Evolutionary conservation across 2,797 vertebrate genomes (phyloP), one percentile per base, ranked within the genome.

Genomic region (Catharus ustulatus): DNA sequence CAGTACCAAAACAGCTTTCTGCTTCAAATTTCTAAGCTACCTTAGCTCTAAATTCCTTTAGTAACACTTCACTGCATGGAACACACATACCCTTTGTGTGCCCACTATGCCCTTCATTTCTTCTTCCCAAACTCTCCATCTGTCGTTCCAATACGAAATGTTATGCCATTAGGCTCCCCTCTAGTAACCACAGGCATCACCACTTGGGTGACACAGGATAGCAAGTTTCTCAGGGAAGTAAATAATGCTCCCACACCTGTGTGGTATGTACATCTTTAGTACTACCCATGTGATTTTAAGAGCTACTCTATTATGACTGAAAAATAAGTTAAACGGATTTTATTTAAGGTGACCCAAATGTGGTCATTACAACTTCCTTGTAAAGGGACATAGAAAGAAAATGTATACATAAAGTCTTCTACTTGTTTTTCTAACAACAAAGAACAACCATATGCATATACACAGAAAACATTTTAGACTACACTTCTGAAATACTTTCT

Each of bases 371-470:
- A 71, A 69, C 2, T 20, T 22, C 20, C 34, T 68, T 76, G 13
- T 45, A 83, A 51, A 79, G 22, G 46, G 16, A 49, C 20, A 63
- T 1, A 36, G 15, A 32, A 57, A 51, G 13, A 61, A 71, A 9
- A 51, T 0, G 2, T 26, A 3, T 8, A 45, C 2, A 1, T 3
- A 10, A 30, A 79, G n/a, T 20, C 2, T 79, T 10, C n/a, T 55
- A 6, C 22, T 45, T 62, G 15, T 18, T 75, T 78, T 79, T 72
- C 38, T 49, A 59, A 27, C 0, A 3, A 40, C 26, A 57, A 68
- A 67, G 72, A 74, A 2, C 12, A 58, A 40, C 42, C n/a, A n/a
- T 9, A 40, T 3, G 19, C 20, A 67, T 12, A 17, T 8, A 27
- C 4, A 57, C 0, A 5, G 19, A n/a, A 88, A 69, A 73, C 13